Base-by-base conservation (phyloP, 2,797 vertebrate species). In the Huso huso region DNA sequence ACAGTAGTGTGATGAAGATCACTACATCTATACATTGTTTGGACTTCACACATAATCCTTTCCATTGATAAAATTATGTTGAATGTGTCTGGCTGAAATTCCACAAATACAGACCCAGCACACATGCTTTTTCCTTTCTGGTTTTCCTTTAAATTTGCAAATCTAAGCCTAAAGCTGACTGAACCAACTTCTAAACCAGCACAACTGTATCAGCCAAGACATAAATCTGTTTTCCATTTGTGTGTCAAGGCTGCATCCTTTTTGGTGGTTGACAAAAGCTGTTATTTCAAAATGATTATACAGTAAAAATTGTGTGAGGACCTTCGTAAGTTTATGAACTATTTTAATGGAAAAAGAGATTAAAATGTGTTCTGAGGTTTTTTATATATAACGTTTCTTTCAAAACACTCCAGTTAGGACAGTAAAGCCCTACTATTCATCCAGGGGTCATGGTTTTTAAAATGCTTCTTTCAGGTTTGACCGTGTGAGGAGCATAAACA, bases 181-280 rank as follows among this genome's bases (percentile, higher is more conserved):
- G 89, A 91, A 92, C 84, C 86, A 88, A 88, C 84, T 90, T 90
- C 88, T 86, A 92, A 94, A 92, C 87, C 92, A 89, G 90, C 80
- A 81, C 18, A 62, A 82, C 69, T 84, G 61, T 78, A 89, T 84
- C 84, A 71, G 93, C 94, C 93, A 96, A 94, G 85, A 89, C 80
- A 71, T 75, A 86, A 95, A 92, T 95, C 89, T 98, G 95, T 91
- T 97, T 96, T 92, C 89, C 91, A 98, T 98, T 97, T 93, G 78
- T 86, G 89, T 90, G 91, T 95, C 93, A 95, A 83, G 91, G 87
- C 85, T 84, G 92, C 89, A 92, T 92, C 92, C 90, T 93, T 94
- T 90, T 82, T 88, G 82, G 91, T 90, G 91, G 90, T 89, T 89
- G 83, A 86, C 83, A 91, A 93, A 91, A 92, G 89, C 87, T 90